phyloP scores from a whole-genome alignment of 2,797 vertebrate genomes.

The Poecilia gillii region DNA sequence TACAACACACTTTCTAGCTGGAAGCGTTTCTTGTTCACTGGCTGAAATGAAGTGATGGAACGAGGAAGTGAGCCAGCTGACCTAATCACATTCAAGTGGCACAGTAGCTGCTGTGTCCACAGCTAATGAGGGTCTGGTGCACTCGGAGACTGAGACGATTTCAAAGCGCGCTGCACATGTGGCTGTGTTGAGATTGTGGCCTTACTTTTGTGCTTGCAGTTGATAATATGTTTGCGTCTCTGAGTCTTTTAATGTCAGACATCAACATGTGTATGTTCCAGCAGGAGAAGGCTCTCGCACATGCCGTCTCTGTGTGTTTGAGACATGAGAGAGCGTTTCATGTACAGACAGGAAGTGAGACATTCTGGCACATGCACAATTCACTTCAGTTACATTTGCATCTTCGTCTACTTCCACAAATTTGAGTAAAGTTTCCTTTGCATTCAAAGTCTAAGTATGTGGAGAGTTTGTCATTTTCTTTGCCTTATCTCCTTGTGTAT shows the following conservation, averaged over 20 bases:
- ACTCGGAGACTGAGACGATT: slow-evolving; percentile 43
- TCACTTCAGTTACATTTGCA: slow-evolving; percentile 44
- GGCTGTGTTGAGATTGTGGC: slow-evolving; percentile 53
- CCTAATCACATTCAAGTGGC: slow-evolving; percentile 45
- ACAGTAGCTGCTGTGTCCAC: slow-evolving; percentile 30
- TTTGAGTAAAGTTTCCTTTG: slow-evolving; percentile 46
- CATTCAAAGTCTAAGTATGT: slow-evolving; percentile 41
- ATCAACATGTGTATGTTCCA: slow-evolving; percentile 38
- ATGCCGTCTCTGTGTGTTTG: slow-evolving; percentile 61
- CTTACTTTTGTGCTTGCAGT: slow-evolving; percentile 35
- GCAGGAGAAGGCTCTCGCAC: slow-evolving; percentile 60
- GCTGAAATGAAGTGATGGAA: slow-evolving; percentile 34
- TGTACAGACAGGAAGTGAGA: slow-evolving; percentile 70
- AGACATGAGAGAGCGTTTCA: slow-evolving; percentile 61
- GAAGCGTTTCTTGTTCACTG: slow-evolving; percentile 26
- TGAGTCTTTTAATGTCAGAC: slow-evolving; percentile 22
- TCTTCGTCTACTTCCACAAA: slow-evolving; percentile 56
- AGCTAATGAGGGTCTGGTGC: slow-evolving; percentile 50
- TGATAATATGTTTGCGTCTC: slow-evolving; percentile 39
- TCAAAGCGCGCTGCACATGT: slow-evolving; percentile 55
- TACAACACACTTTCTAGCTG: slow-evolving; percentile 34
- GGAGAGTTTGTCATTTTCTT: slow-evolving; percentile 51
- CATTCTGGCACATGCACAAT: slow-evolving; percentile 57
- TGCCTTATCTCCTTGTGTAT: slow-evolving; percentile 54
- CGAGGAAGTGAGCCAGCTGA: slow-evolving; percentile 42